Evolutionary conservation across 2,797 vertebrate genomes (phyloP).

Genomic region (Melanogrammus aeglefinus): DNA sequence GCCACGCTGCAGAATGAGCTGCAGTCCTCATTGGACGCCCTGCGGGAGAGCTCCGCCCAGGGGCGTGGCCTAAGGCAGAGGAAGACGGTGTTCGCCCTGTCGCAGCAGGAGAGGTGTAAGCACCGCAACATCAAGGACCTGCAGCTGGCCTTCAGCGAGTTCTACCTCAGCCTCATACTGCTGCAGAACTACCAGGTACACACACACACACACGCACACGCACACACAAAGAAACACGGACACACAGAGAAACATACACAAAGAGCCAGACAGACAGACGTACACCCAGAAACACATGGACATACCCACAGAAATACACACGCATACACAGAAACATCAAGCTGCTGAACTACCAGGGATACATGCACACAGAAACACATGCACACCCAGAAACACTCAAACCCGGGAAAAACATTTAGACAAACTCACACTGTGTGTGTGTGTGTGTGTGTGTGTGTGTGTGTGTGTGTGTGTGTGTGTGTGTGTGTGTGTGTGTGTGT

Average conservation of each 20-base stretch:
- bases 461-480: too few relatives aligned
- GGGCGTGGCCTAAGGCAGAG: constrained; percentile 79
- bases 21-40: constrained; percentile 92
- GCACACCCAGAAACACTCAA: too few relatives aligned
- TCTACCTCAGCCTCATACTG: constrained; percentile 99
- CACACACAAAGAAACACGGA: background rate
- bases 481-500: too few relatives aligned
- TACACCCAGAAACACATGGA: too few relatives aligned
- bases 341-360: too few relatives aligned
- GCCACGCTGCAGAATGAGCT: constrained; percentile 96
- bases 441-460: too few relatives aligned
- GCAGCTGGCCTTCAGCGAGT: constrained; percentile 99
- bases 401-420: too few relatives aligned
- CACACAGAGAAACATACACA: too few relatives aligned
- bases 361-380: too few relatives aligned
- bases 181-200: constrained; percentile 89
- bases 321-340: too few relatives aligned
- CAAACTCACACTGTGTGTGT: too few relatives aligned
- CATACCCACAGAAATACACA: background rate
- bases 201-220: background rate
- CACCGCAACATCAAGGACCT: constrained; percentile 96
- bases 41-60: constrained; percentile 84
- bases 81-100: constrained; percentile 92
- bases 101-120: constrained; percentile 92
- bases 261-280: too few relatives aligned